Base-by-base conservation (phyloP, 2,797 vertebrate genomes). In the Poecilia velifera region DNA sequence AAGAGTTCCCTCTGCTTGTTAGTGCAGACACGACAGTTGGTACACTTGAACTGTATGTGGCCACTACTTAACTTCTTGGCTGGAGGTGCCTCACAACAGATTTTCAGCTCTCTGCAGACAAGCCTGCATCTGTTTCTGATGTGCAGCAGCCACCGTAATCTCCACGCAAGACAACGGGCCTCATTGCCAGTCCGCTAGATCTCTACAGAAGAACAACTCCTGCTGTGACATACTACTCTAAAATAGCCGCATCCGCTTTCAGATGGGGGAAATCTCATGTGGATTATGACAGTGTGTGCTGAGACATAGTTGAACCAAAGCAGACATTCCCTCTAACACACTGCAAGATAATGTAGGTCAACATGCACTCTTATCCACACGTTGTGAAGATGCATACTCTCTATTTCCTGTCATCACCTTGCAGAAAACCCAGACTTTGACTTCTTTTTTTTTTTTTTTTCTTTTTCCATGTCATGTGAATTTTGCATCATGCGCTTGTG, bases 281-380 rank as follows among this genome's bases (percentile, higher is more conserved):
- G 59, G 51, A 68, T 86, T 82, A 46, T 68, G 55, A 72, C 76
- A 76, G 73, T 59, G 73, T 79, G 78, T 71, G 74, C 70, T 74
- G 55, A 82, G 78, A 84, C 82, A 71, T 74, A 77, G 46, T 83
- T 74, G 53, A 87, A 84, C 62, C 51, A 57, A 34, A 76, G 79
- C 31, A 55, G 79, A 71, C 62, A 66, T 57, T 77, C 70, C 13
- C 41, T 75, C 74, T 13, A 47, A 59, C 75, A 66, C 45, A 51
- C 62, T 59, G 22, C 73, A 59, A 51, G 72, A 80, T 87, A 79
- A 89, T 82, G 74, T 81, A 83, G 82, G 83, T 87, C 80, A 84
- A 45, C 77, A 84, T 45, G 71, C 74, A 76, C 74, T 46, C 59
- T 20, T 64, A 46, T 10, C 22, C 31, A 62, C 47, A 55, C 73